A percentile compares a stretch with the other conserved stretches of the same genome.
phyloP scores from a whole-genome alignment of 2,797 vertebrate genomes.

The Myripristis murdjan region DNA sequence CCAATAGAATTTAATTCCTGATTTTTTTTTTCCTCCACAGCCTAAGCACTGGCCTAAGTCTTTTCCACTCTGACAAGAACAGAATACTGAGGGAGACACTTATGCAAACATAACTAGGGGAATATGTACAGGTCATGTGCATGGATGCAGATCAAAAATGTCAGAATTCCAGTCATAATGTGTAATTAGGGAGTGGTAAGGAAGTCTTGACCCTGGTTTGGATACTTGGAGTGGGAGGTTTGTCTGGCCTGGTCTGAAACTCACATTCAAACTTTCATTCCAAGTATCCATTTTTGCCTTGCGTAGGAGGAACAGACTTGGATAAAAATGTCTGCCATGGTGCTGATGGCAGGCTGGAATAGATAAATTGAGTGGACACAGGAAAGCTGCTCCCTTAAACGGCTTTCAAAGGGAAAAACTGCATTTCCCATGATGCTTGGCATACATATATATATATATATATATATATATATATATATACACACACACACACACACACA shows the following conservation, averaged over 20 bases:
- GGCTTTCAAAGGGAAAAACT: slow-evolving; percentile 27
- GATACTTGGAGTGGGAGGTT: slow-evolving; percentile 67
- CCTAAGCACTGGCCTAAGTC: too few relatives aligned
- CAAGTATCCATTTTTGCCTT: slow-evolving; percentile 64
- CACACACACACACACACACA: too few relatives aligned
- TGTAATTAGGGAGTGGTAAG: slow-evolving; percentile 72
- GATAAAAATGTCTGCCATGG: slow-evolving; percentile 62
- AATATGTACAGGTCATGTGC: slow-evolving; percentile 50
- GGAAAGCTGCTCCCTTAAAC: slow-evolving; percentile 55
- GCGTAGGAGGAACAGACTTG: slow-evolving; percentile 64
- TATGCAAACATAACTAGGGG: slow-evolving; percentile 31
- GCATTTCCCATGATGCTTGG: slow-evolving; percentile 46
- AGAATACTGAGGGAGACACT: slow-evolving; percentile 11
- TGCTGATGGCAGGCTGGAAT: slow-evolving; percentile 48
- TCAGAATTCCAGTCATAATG: slow-evolving; percentile 67
- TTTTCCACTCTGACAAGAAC: too few relatives aligned
- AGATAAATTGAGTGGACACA: slow-evolving; percentile 59
- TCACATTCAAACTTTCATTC: slow-evolving; percentile 64
- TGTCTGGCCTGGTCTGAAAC: slow-evolving; percentile 55
- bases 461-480: too few relatives aligned
- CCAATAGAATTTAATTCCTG: too few relatives aligned
- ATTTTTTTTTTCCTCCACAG: too few relatives aligned
- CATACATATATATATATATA: too few relatives aligned
- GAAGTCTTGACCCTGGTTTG: slow-evolving; percentile 74
- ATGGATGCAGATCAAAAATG: slow-evolving; percentile 66